phyloP scores from a whole-genome alignment of 2,113 vertebrate species.

The Pholis gunnellus region DNA sequence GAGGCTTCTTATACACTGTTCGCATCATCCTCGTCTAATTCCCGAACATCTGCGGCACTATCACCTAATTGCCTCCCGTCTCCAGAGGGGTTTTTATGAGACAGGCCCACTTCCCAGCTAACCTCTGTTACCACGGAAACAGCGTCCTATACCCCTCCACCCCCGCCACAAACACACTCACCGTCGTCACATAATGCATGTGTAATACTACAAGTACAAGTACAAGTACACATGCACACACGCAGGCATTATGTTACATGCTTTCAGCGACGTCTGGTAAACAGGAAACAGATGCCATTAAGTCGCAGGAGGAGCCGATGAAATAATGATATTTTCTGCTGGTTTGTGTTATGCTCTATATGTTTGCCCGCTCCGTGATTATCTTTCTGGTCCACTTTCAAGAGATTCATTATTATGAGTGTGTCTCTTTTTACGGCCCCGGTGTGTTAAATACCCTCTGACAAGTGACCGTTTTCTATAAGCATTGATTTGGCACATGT shows the following conservation, averaged over 20 bases:
- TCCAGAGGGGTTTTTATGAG: conserved; percentile 19
- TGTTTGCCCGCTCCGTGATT: neutral
- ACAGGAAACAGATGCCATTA: conserved; percentile 37
- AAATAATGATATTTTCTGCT: neutral
- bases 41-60: conserved; percentile 34
- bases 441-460: neutral
- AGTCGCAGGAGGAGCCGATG: neutral
- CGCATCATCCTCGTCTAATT: conserved; percentile 29
- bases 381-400: neutral
- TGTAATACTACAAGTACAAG: neutral
- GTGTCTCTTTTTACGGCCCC: too few relatives aligned
- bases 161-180: conserved; percentile 3
- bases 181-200: neutral
- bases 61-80: conserved; percentile 53
- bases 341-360: neutral
- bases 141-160: neutral
- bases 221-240: neutral
- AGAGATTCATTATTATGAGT: neutral
- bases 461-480: neutral
- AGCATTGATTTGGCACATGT: neutral
- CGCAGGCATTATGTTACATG: conserved; percentile 8
- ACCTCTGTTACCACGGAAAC: conserved; percentile 61
- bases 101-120: conserved; percentile 31
- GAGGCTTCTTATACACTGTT: neutral
- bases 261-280: conserved; percentile 18